These are phyloP conservation scores for cat (Felis catus) DNA, from an alignment of 2,113 vertebrate species.

Conservation along the genomic window DNA sequence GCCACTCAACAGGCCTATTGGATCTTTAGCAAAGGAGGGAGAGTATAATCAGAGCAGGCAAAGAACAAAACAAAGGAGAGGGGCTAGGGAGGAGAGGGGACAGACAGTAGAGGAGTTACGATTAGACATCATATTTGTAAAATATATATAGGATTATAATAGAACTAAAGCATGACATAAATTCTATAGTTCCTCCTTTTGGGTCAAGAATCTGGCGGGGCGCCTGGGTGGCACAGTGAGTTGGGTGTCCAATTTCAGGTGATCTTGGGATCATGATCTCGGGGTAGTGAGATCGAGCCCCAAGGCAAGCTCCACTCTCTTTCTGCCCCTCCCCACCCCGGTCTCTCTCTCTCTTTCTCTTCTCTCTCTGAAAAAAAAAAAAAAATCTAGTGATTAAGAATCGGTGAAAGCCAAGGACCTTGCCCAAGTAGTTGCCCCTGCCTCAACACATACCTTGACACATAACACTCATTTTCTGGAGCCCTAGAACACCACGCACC, in stretches of 20 bases:
- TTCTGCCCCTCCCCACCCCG: too few species aligned
- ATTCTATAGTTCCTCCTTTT: background rate
- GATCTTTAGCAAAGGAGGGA: background rate
- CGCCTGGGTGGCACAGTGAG: too few species aligned
- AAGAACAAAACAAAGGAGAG: background rate
- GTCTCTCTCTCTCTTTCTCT: too few species aligned
- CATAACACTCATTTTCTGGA: background rate
- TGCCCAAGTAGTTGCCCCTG: background rate
- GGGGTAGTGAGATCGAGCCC: too few species aligned
- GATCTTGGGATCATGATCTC: too few species aligned
- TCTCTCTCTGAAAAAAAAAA: too few species aligned
- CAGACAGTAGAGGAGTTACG: background rate
- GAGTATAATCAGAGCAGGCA: background rate
- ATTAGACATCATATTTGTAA: background rate
- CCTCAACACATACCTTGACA: background rate
- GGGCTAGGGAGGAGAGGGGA: fast-evolving
- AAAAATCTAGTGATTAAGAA: background rate
- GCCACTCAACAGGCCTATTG: background rate
- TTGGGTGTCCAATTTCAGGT: too few species aligned
- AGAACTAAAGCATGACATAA: background rate
- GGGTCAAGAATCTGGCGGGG: background rate
- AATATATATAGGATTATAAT: background rate
- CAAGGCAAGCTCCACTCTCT: too few species aligned
- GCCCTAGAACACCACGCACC: background rate
- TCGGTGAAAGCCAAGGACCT: background rate